Conservation (phyloP, 2,113 vertebrate species). For the Trematomus loennbergii region DNA sequence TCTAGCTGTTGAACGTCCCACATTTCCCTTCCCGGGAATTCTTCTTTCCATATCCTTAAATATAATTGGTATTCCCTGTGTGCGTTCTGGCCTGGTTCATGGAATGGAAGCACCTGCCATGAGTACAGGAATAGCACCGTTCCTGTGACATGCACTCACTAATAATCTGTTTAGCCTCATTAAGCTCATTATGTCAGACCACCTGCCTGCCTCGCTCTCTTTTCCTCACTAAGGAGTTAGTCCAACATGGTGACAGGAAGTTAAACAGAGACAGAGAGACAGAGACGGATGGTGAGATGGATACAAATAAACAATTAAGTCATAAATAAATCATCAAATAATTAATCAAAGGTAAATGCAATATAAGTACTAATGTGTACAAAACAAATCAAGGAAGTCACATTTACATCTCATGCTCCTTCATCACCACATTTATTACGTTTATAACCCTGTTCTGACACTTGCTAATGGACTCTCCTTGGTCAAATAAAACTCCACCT, state of each 20-base stretch:
- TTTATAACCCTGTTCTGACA: neutral
- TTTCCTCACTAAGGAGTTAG: conserved; percentile 28
- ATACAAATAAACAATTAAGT: neutral
- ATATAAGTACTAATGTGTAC: neutral
- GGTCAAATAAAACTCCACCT: conserved; percentile 56
- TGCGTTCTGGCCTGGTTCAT: conserved; percentile 30
- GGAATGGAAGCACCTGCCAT: conserved; percentile 65
- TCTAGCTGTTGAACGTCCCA: neutral
- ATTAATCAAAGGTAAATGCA: neutral
- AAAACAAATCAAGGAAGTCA: neutral
- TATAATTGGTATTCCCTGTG: conserved; percentile 19
- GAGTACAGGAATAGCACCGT: conserved; percentile 71
- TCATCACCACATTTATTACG: neutral
- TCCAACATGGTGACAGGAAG: conserved; percentile 19
- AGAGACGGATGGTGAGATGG: neutral
- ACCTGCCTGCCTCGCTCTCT: conserved; percentile 70
- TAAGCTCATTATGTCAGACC: conserved; percentile 81
- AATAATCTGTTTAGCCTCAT: conserved; percentile 79
- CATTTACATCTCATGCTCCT: neutral
- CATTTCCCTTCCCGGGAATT: neutral
- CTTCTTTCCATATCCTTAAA: conserved; percentile 15
- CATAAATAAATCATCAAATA: neutral
- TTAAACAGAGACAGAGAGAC: neutral
- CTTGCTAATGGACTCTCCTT: conserved; percentile 48
- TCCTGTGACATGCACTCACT: conserved; percentile 67